Base-by-base conservation (phyloP, 2,888 invertebrate genomes). In the Flexamia atlantica region DNA sequence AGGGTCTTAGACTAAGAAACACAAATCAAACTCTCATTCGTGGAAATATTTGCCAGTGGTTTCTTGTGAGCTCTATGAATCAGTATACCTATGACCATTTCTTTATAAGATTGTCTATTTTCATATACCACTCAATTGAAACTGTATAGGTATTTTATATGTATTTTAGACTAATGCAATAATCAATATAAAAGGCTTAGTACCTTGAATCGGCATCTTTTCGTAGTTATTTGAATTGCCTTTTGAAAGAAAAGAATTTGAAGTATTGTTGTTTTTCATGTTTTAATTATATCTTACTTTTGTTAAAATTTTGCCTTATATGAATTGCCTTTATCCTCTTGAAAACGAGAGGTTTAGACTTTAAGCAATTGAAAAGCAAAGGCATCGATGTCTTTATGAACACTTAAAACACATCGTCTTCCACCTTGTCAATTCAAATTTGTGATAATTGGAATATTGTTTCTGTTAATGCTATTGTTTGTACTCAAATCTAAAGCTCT, bases 91-190 rank as follows among this genome's bases (percentile, higher is more conserved):
- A 79, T 50, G 79, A 79, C 53, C 79, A 79, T 79, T 57, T 57
- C 57, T 30, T 79, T 79, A 57, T 79, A 79, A 79, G 79, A 79
- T 53, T 57, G 50, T 79, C 79, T 79, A 79, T 79, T 79, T 79
- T 79, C 79, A 57, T 79, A 79, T 57, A 79, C 53, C 36, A 79
- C n/a, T 79, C 79, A 32, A 79, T 50, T 79, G 57, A 79, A 32
- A 2, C 79, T 79, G 53, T 79, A 79, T 79, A 79, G 79, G 36
- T 79, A 79, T 79, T 79, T 79, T 79, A 79, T 79, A 79, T 32
- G 79, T 79, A 79, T 36, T 57, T 53, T 79, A 79, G 57, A 57
- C 28, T 79, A 79, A 79, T 79, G 79, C 79, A 79, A 79, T 79
- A 57, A 57, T 57, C 50, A 79, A 28, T 28, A 36, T 28, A 57